These are phyloP conservation scores for Megalopta genalis DNA, from an alignment of 1,140 invertebrate genomes.

Conservation along the genomic window DNA sequence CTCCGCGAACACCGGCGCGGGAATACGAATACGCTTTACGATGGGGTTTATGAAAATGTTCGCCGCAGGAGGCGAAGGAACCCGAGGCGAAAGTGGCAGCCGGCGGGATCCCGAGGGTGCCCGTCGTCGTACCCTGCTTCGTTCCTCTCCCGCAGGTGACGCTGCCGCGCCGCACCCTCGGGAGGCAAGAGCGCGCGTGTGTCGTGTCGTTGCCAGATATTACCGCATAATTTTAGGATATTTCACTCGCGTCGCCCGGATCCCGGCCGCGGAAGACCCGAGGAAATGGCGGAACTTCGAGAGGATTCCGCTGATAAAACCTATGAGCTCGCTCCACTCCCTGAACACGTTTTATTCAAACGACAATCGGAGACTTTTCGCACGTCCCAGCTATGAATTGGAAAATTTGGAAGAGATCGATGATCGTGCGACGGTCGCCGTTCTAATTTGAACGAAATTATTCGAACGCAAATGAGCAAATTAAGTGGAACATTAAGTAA, in stretches of 20 bases:
- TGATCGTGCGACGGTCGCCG: too few relatives aligned
- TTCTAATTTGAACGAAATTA: too few relatives aligned
- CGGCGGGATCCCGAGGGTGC: slow-evolving; percentile 44
- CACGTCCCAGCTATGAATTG: too few relatives aligned
- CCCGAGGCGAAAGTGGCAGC: slow-evolving; percentile 34
- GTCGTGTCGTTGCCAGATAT: slow-evolving; percentile 69
- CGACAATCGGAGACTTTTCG: not conserved
- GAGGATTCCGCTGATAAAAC: slow-evolving; percentile 6
- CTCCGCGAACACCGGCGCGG: not conserved
- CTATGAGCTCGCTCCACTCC: not conserved
- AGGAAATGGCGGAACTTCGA: slow-evolving; percentile 20
- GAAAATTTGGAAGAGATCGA: too few relatives aligned
- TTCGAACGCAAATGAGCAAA: too few relatives aligned
- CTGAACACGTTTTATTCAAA: not conserved
- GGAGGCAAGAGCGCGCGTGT: slow-evolving; percentile 37
- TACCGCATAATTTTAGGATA: slow-evolving; percentile 75
- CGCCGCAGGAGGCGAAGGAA: slow-evolving; percentile 56
- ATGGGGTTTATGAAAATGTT: slow-evolving; percentile 71
- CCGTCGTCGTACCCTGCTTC: slow-evolving; percentile 41
- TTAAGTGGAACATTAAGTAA: too few relatives aligned
- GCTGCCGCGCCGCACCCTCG: slow-evolving; percentile 50
- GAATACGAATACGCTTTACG: slow-evolving; percentile 62
- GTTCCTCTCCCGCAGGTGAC: slow-evolving; percentile 51
- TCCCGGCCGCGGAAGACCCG: slow-evolving; percentile 39
- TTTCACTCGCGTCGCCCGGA: slow-evolving; percentile 62